A percentile compares a stretch with the other conserved stretches of the same genome.
Evolutionary conservation across 2,797 vertebrate genomes (phyloP).

Genomic region (Amblyraja radiata): DNA sequence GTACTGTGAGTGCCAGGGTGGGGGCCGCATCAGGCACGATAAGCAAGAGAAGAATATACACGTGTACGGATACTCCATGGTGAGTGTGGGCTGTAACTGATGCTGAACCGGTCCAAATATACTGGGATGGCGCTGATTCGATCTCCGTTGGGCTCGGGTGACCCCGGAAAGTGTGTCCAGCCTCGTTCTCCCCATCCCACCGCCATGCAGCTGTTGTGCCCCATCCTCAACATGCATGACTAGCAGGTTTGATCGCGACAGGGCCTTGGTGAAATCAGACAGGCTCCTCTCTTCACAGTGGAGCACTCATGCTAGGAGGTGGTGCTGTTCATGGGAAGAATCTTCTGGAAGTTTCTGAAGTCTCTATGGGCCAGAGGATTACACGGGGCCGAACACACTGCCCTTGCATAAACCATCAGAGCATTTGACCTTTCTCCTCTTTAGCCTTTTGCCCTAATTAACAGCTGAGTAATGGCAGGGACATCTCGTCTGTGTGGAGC

Average conservation of each 20-base stretch:
- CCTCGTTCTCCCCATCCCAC: neutral
- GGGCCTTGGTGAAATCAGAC: neutral
- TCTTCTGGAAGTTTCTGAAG: neutral
- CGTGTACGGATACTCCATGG: constrained; percentile 91
- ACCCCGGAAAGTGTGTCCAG: neutral
- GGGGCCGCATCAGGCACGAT: constrained; percentile 81
- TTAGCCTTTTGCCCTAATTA: no score
- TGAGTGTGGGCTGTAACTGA: constrained; percentile 49
- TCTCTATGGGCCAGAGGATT: neutral
- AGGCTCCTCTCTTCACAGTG: neutral
- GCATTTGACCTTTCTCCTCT: no score
- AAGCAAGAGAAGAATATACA: constrained; percentile 74
- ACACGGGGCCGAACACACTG: no score
- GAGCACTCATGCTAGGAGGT: no score
- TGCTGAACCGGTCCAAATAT: neutral
- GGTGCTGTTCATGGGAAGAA: no score
- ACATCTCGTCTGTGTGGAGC: no score
- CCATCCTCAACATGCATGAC: neutral
- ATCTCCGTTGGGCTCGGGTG: no score
- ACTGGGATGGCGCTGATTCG: neutral
- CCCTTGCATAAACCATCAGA: no score
- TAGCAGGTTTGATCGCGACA: neutral
- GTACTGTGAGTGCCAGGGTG: constrained; percentile 83
- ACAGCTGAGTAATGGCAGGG: no score
- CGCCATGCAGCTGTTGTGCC: neutral